A percentile compares a stretch with the other conserved stretches of the same genome.
Evolutionary conservation across 2,888 invertebrate species (phyloP).

Genomic region (Ceratothoa steindachneri): DNA sequence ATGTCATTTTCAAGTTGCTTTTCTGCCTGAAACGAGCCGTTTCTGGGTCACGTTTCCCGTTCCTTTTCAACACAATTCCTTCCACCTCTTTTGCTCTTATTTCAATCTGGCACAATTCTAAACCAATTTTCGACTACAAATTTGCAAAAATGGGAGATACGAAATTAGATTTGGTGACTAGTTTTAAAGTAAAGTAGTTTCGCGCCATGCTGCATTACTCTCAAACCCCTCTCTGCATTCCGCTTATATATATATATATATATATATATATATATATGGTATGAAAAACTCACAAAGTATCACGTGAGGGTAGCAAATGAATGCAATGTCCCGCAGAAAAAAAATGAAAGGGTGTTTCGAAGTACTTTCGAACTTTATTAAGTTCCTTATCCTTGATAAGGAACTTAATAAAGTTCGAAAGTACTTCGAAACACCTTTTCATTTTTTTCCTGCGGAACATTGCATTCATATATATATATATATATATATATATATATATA

Average conservation of each 20-base stretch:
- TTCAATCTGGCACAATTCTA: neutral
- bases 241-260: slow-evolving; percentile 10
- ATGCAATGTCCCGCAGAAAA: no score
- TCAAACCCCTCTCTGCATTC: no score
- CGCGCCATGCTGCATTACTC: no score
- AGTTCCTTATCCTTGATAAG: no score
- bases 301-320: no score
- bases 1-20: neutral
- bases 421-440: no score
- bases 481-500: neutral
- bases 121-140: neutral
- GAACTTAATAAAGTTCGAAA: no score
- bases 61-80: neutral
- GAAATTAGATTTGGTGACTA: neutral
- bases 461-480: neutral
- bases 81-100: neutral
- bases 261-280: slow-evolving; percentile 15
- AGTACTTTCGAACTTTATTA: no score
- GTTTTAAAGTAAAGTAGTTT: neutral
- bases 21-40: neutral
- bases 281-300: no score
- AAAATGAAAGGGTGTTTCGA: no score
- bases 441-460: no score
- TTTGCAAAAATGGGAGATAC: neutral
- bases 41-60: neutral